Evolutionary conservation across 2,113 vertebrate species (phyloP).

Genomic region (Lepus timidus): DNA sequence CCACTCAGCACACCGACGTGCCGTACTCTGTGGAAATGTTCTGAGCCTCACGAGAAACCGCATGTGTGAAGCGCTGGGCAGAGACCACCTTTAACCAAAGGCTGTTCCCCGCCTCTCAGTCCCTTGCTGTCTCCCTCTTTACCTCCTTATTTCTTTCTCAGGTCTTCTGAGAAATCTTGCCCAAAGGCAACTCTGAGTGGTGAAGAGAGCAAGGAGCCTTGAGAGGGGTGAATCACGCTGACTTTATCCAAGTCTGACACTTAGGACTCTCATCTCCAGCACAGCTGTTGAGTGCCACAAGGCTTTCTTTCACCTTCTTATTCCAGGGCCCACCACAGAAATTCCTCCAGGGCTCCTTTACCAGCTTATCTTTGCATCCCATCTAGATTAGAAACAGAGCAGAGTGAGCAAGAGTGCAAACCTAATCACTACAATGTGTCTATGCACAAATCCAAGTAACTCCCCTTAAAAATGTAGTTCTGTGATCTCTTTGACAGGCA

Average conservation of each 20-base stretch:
- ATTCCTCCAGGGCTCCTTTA: background rate
- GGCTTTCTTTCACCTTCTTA: background rate
- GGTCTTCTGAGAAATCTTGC: background rate
- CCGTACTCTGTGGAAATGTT: background rate
- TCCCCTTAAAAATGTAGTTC: background rate
- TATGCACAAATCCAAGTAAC: slow-evolving; percentile 38
- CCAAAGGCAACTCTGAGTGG: background rate
- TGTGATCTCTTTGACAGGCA: slow-evolving; percentile 65
- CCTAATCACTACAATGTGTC: background rate
- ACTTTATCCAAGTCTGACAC: too few species aligned
- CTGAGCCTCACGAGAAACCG: background rate
- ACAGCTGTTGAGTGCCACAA: background rate
- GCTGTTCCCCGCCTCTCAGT: background rate
- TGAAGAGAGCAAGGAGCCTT: background rate
- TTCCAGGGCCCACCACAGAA: background rate
- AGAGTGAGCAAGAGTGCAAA: background rate
- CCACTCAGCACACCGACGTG: background rate
- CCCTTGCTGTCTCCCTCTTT: background rate
- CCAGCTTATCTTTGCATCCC: background rate
- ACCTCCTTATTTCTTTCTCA: background rate
- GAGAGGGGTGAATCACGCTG: background rate
- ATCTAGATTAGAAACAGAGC: background rate
- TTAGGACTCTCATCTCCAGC: background rate
- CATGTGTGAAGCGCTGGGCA: background rate
- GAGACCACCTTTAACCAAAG: background rate